A percentile compares a stretch with the other conserved stretches of the same genome.
Evolutionary conservation across 2,113 vertebrate genomes (phyloP).

Genomic region (Narcine bancroftii): DNA sequence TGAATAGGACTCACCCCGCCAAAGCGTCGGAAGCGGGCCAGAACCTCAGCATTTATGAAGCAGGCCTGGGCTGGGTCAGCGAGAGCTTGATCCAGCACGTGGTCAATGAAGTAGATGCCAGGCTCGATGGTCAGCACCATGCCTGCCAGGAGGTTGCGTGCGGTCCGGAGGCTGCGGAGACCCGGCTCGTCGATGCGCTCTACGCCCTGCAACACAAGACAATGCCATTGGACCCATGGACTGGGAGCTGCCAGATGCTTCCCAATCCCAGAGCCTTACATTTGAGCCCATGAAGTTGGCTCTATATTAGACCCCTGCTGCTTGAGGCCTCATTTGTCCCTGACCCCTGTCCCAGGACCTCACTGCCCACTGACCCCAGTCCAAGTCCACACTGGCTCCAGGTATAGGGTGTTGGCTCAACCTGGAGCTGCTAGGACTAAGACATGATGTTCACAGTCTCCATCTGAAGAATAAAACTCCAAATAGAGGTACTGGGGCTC

Average conservation of each 20-base stretch:
- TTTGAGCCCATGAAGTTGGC: too few relatives aligned
- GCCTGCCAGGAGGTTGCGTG: constrained; percentile 65
- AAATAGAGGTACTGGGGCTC: too few relatives aligned
- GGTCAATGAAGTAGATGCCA: constrained; percentile 91
- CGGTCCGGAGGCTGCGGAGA: constrained; percentile 74
- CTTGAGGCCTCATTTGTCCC: too few relatives aligned
- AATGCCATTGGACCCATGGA: background rate
- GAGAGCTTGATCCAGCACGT: constrained; percentile 77
- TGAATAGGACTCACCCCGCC: constrained; percentile 72
- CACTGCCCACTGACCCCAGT: too few relatives aligned
- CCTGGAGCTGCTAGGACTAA: too few relatives aligned
- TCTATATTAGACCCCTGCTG: too few relatives aligned
- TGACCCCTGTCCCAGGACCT: too few relatives aligned
- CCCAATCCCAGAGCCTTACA: background rate
- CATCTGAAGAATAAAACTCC: too few relatives aligned
- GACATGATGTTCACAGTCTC: too few relatives aligned
- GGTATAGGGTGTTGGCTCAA: too few relatives aligned
- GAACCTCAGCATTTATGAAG: constrained; percentile 71
- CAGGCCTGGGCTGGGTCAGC: constrained; percentile 58
- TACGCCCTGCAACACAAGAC: constrained; percentile 56
- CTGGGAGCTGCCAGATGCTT: background rate
- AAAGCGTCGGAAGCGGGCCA: constrained; percentile 72
- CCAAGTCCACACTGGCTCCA: too few relatives aligned
- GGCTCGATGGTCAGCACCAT: constrained; percentile 96
- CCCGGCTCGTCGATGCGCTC: constrained; percentile 71